Percentiles rank a stretch among this genome's conserved stretches.
Evolutionary conservation across 2,888 invertebrate genomes (phyloP).

Genomic region (Cerastis rubricosa): DNA sequence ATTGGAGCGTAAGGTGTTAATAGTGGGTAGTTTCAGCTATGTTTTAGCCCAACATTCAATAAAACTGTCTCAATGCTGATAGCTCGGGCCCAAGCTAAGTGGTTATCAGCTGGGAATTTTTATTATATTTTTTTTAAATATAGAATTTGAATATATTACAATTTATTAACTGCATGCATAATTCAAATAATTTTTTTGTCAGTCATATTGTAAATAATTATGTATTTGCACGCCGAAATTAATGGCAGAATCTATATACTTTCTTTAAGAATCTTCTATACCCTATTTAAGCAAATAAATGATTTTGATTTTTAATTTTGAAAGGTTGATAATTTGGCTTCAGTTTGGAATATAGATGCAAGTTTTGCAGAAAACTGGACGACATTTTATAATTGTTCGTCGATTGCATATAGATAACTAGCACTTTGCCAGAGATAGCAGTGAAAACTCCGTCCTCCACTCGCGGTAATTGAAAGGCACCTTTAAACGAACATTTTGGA

Average conservation of each 20-base stretch:
- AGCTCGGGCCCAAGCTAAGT: no score
- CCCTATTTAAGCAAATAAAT: no score
- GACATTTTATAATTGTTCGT: conserved; percentile 22
- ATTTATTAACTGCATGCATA: no score
- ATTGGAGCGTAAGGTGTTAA: not conserved
- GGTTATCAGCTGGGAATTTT: no score
- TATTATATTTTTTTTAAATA: no score
- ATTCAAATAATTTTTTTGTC: no score
- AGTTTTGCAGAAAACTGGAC: not conserved
- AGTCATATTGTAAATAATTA: no score
- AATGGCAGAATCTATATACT: no score
- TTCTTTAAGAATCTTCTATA: no score
- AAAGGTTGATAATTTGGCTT: conserved; percentile 16
- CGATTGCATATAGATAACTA: not conserved
- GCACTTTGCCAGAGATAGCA: not conserved
- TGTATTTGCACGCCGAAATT: no score
- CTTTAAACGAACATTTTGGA: not conserved
- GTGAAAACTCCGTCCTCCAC: not conserved
- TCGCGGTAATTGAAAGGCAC: not conserved
- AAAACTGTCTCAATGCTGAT: not conserved
- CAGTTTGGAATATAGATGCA: not conserved
- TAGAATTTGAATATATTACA: no score
- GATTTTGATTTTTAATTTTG: no score
- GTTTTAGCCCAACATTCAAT: not conserved
- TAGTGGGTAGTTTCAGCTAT: not conserved